phyloP scores from a whole-genome alignment of 1,140 invertebrate genomes.

The Arctopsyche grandis region DNA sequence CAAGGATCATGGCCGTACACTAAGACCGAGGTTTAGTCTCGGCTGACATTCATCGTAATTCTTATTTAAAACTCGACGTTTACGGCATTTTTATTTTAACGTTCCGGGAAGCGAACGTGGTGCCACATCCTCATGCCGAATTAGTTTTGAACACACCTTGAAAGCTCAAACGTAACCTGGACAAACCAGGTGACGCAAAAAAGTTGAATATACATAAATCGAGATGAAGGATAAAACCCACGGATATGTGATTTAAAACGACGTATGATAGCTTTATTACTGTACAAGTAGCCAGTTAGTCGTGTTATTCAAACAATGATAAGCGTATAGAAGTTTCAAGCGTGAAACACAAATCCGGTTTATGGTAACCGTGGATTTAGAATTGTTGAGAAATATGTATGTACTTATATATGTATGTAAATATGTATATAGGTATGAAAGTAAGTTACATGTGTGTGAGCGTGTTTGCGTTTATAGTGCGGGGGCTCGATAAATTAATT shows the following conservation, averaged over 20 bases:
- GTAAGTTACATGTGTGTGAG: too few relatives aligned
- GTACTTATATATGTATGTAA: too few relatives aligned
- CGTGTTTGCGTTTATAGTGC: background rate
- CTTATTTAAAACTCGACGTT: slow-evolving; percentile 42
- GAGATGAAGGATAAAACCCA: background rate
- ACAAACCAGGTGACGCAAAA: background rate
- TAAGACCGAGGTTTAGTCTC: slow-evolving; percentile 47
- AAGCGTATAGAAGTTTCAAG: background rate
- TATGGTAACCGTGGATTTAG: background rate
- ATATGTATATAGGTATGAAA: too few relatives aligned
- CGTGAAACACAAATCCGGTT: slow-evolving; percentile 2
- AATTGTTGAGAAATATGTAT: too few relatives aligned
- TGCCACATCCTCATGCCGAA: slow-evolving; percentile 49
- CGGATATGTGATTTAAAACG: background rate
- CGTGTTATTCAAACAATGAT: background rate
- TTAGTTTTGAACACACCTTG: slow-evolving; percentile 36
- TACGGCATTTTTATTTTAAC: slow-evolving; percentile 52
- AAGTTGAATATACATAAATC: background rate
- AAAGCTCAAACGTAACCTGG: background rate
- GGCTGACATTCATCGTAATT: slow-evolving; percentile 46
- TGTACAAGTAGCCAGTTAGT: background rate
- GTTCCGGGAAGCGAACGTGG: slow-evolving; percentile 53
- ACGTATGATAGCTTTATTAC: slow-evolving; percentile 1
- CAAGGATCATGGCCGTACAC: slow-evolving; percentile 48
- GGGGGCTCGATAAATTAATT: slow-evolving; percentile 3